Evolutionary conservation across 2,113 vertebrate species (phyloP).

Genomic region (Tursiops truncatus): DNA sequence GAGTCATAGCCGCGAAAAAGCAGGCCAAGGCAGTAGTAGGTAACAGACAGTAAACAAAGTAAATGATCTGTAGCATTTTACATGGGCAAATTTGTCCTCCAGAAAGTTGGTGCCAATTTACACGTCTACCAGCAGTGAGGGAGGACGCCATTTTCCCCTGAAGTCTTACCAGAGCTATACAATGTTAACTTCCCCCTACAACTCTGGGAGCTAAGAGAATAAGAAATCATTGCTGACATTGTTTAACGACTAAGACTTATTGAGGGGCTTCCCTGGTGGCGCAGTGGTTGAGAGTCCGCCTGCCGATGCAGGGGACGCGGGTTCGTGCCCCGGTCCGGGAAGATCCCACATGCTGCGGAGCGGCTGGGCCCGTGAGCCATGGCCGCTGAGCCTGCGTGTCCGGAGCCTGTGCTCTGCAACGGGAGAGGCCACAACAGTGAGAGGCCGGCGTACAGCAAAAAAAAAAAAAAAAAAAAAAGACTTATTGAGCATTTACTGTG

Average conservation of each 20-base stretch:
- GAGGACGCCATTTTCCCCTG: neutral
- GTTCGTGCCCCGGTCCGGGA: too few relatives aligned
- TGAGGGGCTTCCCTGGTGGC: neutral
- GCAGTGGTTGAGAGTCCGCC: too few relatives aligned
- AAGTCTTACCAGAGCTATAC: neutral
- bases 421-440: too few relatives aligned
- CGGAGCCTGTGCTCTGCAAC: too few relatives aligned
- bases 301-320: too few relatives aligned
- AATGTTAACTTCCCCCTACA: neutral
- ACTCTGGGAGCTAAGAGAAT: neutral
- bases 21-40: accelerated
- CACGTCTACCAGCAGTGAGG: neutral
- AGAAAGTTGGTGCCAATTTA: neutral
- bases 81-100: neutral
- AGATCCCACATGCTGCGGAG: too few relatives aligned
- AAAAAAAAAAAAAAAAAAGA: too few relatives aligned
- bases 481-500: neutral
- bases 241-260: neutral
- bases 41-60: accelerated
- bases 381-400: too few relatives aligned
- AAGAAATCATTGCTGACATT: neutral
- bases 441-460: too few relatives aligned
- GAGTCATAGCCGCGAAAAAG: neutral
- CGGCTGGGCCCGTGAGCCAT: too few relatives aligned
- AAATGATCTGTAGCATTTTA: neutral